phyloP scores from a whole-genome alignment of 2,797 vertebrate genomes.

The Anguilla marmorata region DNA sequence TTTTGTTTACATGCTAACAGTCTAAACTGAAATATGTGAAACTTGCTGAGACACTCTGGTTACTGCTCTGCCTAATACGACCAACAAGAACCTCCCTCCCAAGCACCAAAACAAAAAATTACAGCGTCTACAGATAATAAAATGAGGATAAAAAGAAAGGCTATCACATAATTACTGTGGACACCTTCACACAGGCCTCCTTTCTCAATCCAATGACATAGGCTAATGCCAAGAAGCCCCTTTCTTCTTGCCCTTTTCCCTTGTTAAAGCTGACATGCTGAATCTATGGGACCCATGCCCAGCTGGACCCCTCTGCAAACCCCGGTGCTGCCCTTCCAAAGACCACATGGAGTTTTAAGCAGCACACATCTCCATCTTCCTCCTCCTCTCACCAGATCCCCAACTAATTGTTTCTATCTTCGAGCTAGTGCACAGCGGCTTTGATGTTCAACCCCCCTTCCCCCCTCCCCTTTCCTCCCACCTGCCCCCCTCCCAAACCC shows the following conservation, averaged over 20 bases:
- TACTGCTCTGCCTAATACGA: background rate
- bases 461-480: conserved; percentile 68
- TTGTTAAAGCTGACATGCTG: background rate
- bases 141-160: background rate
- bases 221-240: background rate
- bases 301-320: background rate
- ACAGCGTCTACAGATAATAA: background rate
- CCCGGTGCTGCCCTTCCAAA: background rate
- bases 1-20: background rate
- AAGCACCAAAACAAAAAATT: background rate
- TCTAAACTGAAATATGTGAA: background rate
- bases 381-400: conserved; percentile 61
- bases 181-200: background rate
- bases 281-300: background rate
- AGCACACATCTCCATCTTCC: conserved; percentile 27
- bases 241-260: background rate
- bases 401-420: conserved; percentile 81
- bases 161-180: background rate
- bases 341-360: conserved; percentile 37
- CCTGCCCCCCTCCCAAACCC: conserved; percentile 39
- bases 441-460: conserved; percentile 79
- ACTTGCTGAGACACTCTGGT: background rate
- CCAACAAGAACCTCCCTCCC: conserved; percentile 36
- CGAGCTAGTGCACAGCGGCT: conserved; percentile 69
- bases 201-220: background rate